phyloP scores from a whole-genome alignment of 2,113 vertebrate genomes.

The Suricata suricatta region DNA sequence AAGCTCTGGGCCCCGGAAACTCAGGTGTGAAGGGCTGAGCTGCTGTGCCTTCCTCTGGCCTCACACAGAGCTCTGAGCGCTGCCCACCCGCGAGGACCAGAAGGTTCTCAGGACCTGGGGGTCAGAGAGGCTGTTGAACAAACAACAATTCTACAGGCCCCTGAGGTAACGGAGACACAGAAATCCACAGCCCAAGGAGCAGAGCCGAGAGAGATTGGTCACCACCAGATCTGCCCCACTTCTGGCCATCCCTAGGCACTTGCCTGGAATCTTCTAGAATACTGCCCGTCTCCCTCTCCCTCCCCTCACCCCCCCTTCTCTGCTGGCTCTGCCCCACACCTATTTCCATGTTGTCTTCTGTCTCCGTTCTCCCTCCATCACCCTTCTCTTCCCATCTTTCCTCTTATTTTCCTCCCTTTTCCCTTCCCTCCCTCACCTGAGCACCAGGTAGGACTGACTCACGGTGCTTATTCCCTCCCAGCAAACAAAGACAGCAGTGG shows the following conservation, averaged over 20 bases:
- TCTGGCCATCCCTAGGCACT: fast-evolving
- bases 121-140: neutral
- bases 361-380: neutral
- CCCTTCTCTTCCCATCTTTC: neutral
- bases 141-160: neutral
- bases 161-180: neutral
- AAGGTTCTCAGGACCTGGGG: neutral
- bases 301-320: neutral
- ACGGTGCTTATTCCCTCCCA: fast-evolving
- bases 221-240: neutral
- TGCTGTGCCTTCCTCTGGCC: neutral
- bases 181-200: neutral
- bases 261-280: neutral
- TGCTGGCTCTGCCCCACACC: neutral
- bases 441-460: neutral
- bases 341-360: neutral
- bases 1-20: neutral
- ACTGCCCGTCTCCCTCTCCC: too few species aligned
- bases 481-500: neutral
- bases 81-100: neutral
- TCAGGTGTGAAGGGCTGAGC: neutral
- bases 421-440: neutral
- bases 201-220: neutral
- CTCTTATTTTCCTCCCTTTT: neutral
- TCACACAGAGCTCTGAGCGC: neutral